Evolutionary conservation across 2,113 vertebrate species (phyloP), one percentile per base, ranked within the genome.

Genomic region (Azemiops feae): DNA sequence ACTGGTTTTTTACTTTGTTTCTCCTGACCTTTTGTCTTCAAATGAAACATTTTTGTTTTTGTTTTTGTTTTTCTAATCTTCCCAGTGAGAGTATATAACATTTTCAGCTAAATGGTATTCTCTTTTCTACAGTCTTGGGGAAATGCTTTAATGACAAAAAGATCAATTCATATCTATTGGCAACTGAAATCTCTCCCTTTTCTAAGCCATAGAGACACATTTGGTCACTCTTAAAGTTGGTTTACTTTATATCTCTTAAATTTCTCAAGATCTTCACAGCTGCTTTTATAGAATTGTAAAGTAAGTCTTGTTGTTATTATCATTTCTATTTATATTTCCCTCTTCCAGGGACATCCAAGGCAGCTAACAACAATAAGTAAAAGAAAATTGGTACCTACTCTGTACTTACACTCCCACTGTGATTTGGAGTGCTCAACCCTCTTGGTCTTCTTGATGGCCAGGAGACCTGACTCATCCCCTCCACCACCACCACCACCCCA

Each of bases 1-100:
- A 43, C 89, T 89, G 88, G 23, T 93, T 92, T 92, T 1, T 96
- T 92, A 89, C 92, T 88, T 95, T 92, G 52, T 64, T 96, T 96
- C 95, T 91, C 91, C 86, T 95, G 89, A 93, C 92, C 92, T 96
- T 96, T 96, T 94, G 92, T 94, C 86, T 91, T 39, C 39, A 94
- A 95, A 90, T 92, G 89, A 96, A 95, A 93, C 92, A 45, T 91
- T 85, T 95, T 53, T 69, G 74, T 43, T 74, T 94, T 95, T n/a
- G 18, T 87, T 95, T 53, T 69, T 95, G 39, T 30, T 94, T 95
- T 20, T 16, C 94, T 93, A 92, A 96, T 95, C 92, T n/a, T 55
- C 93, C 94, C 93, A 95, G 54, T 96, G 89, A 93, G 88, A 64
- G 74, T 86, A 60, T 64, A 47, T 93, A 93, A 93, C 92, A 86